Base-by-base conservation (phyloP, 37 sponge, comb jelly and placozoan genomes). In the Eunapius fragilis region DNA sequence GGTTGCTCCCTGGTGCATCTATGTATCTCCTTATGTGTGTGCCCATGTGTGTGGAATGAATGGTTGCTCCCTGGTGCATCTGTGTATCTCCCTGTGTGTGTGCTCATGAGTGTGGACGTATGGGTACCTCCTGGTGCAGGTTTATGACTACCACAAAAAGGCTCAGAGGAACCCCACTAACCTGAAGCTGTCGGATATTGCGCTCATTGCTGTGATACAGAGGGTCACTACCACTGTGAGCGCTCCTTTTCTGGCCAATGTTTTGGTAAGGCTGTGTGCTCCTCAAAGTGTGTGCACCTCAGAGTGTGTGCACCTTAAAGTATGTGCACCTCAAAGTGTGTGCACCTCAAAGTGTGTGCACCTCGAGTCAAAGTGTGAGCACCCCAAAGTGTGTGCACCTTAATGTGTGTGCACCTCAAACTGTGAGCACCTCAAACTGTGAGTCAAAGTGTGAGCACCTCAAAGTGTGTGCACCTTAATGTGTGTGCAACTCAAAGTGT, bases 121-220 rank as follows among this genome's bases (percentile, higher is more conserved):
- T n/a, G n/a, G n/a, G n/a, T n/a, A n/a, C n/a, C 58, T 11, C 12
- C 31, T 2, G 25, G 17, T 75, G 69, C 47, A 88, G 88, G 78
- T 88, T 32, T 45, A 69, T n/a, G 71, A 82, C 78, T 88, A 83
- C 72, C 77, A 82, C 50, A 24, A 70, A 17, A 10, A 32, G 24
- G 34, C 83, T 13, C 45, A 77, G 67, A 67, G 88, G 70, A 78
- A 77, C 83, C 88, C 82, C 67, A 73, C 80, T 30, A 71, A 90
- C 33, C 85, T 91, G 78, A 37, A 22, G 27, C 76, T 77, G 77
- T 67, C 77, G 67, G 91, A 91, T 67, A 74, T 83, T 17, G 45
- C 81, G 34, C 71, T 91, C 26, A 28, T 25, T 36, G 83, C 87
- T 25, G 72, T 78, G 68, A 28, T 86, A 10, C 47, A 82, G 19